A percentile compares a stretch with the other conserved stretches of the same genome.
Evolutionary conservation across 2,797 vertebrate genomes (phyloP).

Genomic region (Lepus oiostolus): DNA sequence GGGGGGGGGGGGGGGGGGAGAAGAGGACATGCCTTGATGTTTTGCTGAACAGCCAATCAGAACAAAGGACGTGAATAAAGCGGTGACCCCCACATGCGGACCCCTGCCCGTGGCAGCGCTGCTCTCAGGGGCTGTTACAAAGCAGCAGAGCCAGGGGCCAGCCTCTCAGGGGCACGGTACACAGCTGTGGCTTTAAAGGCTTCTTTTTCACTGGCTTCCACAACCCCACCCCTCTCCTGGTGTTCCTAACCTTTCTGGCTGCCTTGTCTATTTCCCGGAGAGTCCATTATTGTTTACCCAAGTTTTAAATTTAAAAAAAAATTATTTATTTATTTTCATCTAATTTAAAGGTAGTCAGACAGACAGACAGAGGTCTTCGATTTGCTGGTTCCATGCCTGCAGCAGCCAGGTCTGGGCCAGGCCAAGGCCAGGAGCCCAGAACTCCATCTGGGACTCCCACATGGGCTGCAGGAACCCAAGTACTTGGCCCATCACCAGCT

Average conservation of each 20-base stretch:
- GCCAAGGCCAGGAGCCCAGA: no score
- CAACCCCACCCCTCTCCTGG: background rate
- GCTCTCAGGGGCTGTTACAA: background rate
- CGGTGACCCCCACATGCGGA: background rate
- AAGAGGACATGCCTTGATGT: background rate
- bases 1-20: fast-evolving
- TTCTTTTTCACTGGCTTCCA: background rate
- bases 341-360: no score
- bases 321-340: no score
- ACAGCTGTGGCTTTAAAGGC: background rate
- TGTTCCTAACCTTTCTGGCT: background rate
- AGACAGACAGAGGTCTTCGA: no score
- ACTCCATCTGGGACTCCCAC: no score
- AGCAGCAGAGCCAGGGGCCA: background rate
- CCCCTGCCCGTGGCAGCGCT: background rate
- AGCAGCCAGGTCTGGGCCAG: no score
- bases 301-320: no score
- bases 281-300: background rate
- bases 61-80: background rate
- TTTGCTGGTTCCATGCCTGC: no score
- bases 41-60: background rate
- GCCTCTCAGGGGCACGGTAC: background rate
- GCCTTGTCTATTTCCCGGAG: background rate
- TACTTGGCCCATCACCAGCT: no score
- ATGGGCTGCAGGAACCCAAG: no score